phyloP scores from a whole-genome alignment of 2,797 vertebrate species.

The Pantherophis vulpinus region DNA sequence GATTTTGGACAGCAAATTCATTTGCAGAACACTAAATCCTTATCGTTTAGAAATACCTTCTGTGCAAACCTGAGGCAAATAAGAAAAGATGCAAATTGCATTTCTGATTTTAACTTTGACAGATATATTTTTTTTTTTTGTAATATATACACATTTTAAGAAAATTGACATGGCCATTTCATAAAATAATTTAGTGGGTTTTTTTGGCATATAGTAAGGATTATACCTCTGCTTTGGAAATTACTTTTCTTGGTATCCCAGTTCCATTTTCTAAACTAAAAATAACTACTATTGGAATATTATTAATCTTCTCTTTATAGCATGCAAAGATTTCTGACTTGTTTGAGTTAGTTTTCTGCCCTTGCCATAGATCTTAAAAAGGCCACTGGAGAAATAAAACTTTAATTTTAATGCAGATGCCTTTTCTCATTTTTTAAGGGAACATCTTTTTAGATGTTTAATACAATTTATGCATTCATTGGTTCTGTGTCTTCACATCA shows the following conservation, averaged over 20 bases:
- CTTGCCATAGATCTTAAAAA: not conserved
- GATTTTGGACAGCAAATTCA: conserved; percentile 45
- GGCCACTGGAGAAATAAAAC: not conserved
- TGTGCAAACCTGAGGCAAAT: conserved; percentile 40
- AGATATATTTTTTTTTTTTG: not conserved
- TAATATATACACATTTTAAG: conserved; percentile 11
- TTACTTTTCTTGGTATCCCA: not conserved
- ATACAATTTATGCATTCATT: not conserved
- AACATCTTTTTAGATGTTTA: not conserved
- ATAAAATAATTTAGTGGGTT: not conserved
- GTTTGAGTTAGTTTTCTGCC: not conserved
- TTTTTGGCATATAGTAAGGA: not conserved
- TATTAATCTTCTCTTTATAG: not conserved
- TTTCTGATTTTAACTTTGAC: conserved; percentile 38
- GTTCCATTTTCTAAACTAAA: not conserved
- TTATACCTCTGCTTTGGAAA: not conserved
- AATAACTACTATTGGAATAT: not conserved
- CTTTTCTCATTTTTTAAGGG: not conserved
- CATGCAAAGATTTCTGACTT: not conserved
- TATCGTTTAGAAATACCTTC: conserved; percentile 53
- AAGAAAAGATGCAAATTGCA: conserved; percentile 38
- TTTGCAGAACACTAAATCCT: conserved; percentile 51
- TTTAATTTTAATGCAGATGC: not conserved
- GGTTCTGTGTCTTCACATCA: not conserved
- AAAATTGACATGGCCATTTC: not conserved